Evolutionary conservation across 2,797 vertebrate genomes (phyloP), one percentile per base, ranked within the genome.

Genomic region (Darevskia nairensis): DNA sequence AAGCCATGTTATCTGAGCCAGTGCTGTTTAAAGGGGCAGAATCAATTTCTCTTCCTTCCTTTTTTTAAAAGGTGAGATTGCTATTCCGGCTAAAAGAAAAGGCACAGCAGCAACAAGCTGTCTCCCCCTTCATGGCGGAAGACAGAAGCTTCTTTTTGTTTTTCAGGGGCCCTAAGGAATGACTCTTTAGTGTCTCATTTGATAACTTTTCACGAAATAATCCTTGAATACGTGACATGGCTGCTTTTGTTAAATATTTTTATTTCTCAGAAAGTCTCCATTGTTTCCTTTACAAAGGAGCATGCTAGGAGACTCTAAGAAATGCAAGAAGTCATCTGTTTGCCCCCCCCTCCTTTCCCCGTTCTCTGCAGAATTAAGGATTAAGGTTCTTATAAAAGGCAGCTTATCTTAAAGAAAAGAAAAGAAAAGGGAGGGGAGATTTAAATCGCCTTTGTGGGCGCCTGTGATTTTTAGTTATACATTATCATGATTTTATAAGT

Each of bases 221-320:
- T 71, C 91, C 90, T 92, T 96, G 95, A 94, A 96, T 94, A 93
- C 92, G 88, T 95, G 93, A 96, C 91, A 89, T 93, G 93, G 76
- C 89, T 91, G 92, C 89, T 91, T 94, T 95, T 94, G 95, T 95
- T 93, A 93, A 95, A 95, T 95, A 94, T 95, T 95, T 95, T 95
- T 85, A 94, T 95, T 96, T 95, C 92, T 94, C 91, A 90, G 92
- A 94, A 92, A 90, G 82, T 93, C 91, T 93, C 90, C 84, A 93
- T 96, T 96, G 95, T 95, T 92, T 82, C 85, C 41, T 76, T 90
- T 86, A 95, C 92, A 96, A 95, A 93, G 79, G 94, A 87, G 92
- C 86, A 86, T 94, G 94, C 94, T 95, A 95, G 95, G 93, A 94
- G 93, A 95, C 92, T 93, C 92, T 92, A 91, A 94, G 92, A 94